Percentiles rank a stretch among this genome's conserved stretches.
Evolutionary conservation across 2,888 invertebrate species (phyloP).

Genomic region (Adineta ricciae): DNA sequence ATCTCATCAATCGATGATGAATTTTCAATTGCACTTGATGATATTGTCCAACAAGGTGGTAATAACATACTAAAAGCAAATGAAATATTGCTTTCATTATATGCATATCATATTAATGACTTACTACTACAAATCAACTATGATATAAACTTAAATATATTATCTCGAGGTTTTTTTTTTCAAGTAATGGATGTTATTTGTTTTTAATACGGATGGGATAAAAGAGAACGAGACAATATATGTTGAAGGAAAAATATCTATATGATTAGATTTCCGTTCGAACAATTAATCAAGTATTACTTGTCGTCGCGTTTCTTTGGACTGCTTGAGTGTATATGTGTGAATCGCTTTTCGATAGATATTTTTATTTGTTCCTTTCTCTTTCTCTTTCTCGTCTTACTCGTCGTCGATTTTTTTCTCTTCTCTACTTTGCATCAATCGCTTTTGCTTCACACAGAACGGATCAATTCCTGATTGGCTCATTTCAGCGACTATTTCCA

Average conservation of each 20-base stretch:
- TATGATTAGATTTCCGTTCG: conserved; percentile 9
- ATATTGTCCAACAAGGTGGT: not conserved
- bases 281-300: conserved; percentile 17
- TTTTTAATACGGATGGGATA: not conserved
- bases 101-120: not conserved
- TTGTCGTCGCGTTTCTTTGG: not conserved
- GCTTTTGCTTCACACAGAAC: not conserved
- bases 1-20: not conserved
- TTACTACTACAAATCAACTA: not conserved
- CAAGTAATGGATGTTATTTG: not conserved
- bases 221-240: not conserved
- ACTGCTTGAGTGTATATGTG: not conserved
- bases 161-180: not conserved
- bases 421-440: not conserved
- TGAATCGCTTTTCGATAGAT: not conserved
- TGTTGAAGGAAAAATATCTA: not conserved
- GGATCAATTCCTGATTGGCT: not conserved
- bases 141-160: not conserved
- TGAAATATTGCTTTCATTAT: not conserved
- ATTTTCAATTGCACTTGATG: not conserved
- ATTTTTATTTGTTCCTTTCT: not conserved
- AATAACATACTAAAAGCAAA: not conserved
- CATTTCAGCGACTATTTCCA: not conserved
- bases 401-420: not conserved
- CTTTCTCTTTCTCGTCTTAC: not conserved